Evolutionary conservation across 2,888 invertebrate species (phyloP).

Genomic region (Melanophora roralis): DNA sequence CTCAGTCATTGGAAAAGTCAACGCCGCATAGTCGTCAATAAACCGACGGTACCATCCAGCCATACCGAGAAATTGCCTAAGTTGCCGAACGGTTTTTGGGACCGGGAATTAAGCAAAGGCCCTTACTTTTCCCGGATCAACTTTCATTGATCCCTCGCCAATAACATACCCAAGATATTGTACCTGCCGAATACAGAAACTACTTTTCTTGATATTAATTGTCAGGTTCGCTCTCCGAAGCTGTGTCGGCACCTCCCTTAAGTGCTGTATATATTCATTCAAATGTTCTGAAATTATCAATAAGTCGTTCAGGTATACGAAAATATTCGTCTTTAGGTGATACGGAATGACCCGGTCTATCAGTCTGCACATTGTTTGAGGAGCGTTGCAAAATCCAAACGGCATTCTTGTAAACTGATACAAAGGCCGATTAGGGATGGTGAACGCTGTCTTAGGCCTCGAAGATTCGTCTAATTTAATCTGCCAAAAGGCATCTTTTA

Average conservation of each 20-base stretch:
- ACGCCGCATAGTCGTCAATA: not conserved
- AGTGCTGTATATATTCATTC: too few species aligned
- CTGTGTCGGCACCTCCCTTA: not conserved
- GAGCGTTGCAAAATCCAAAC: not conserved
- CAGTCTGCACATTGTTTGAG: not conserved
- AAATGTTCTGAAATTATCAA: too few species aligned
- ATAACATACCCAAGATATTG: not conserved
- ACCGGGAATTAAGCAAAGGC: not conserved
- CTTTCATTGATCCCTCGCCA: not conserved
- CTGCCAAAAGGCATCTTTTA: constrained; percentile 49
- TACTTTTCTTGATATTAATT: not conserved
- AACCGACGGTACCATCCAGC: not conserved
- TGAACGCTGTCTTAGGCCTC: constrained; percentile 52
- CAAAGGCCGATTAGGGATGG: constrained; percentile 51
- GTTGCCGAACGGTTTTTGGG: not conserved
- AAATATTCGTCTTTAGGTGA: too few species aligned
- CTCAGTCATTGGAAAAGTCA: not conserved
- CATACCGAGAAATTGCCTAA: not conserved
- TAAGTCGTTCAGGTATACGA: too few species aligned
- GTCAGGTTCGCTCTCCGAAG: not conserved
- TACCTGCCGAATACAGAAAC: not conserved
- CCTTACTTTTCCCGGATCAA: not conserved
- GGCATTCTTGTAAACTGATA: constrained; percentile 56
- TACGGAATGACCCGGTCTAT: not conserved
- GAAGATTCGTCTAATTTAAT: constrained; percentile 40